phyloP scores from a whole-genome alignment of 2,888 invertebrate species.

The Drosophila maculinotata region DNA sequence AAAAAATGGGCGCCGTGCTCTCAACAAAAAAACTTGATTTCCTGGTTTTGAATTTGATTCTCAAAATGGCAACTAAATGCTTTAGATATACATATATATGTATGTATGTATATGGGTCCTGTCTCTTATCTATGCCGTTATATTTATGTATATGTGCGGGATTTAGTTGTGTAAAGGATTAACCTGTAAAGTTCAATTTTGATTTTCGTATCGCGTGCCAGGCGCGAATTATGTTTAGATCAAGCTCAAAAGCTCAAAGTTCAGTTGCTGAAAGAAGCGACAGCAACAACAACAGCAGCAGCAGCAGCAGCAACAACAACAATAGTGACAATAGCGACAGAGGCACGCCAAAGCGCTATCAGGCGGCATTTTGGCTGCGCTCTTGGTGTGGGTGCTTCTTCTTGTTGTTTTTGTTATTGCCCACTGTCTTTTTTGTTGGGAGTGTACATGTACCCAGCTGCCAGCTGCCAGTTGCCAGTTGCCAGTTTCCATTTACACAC shows the following conservation, averaged over 20 bases:
- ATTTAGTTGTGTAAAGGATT: constrained; percentile 64
- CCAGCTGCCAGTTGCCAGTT: constrained; percentile 53
- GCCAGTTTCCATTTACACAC: constrained; percentile 37
- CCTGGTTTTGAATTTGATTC: constrained; percentile 29
- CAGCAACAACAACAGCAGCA: constrained; percentile 15
- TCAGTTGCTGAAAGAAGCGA: constrained; percentile 38
- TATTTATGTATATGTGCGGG: constrained; percentile 21
- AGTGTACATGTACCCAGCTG: constrained; percentile 53
- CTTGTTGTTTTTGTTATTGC: constrained; percentile 12
- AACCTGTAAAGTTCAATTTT: constrained; percentile 80
- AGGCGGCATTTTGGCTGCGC: constrained; percentile 55
- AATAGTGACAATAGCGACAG: background rate
- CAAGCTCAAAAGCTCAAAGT: constrained; percentile 65
- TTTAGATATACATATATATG: constrained; percentile 4
- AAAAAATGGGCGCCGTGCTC: constrained; percentile 3
- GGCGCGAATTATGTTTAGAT: constrained; percentile 66
- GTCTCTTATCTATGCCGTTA: too few species aligned
- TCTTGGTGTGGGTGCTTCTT: constrained; percentile 17
- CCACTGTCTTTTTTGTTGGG: constrained; percentile 23
- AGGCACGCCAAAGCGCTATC: constrained; percentile 56
- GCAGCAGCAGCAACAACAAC: background rate
- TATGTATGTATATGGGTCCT: constrained; percentile 1
- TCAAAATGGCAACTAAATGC: constrained; percentile 28
- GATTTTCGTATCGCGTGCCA: constrained; percentile 75
- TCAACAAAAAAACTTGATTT: constrained; percentile 19